These are phyloP conservation scores for Vanessa cardui DNA, from an alignment of 2,888 invertebrate species.

Conservation along the genomic window DNA sequence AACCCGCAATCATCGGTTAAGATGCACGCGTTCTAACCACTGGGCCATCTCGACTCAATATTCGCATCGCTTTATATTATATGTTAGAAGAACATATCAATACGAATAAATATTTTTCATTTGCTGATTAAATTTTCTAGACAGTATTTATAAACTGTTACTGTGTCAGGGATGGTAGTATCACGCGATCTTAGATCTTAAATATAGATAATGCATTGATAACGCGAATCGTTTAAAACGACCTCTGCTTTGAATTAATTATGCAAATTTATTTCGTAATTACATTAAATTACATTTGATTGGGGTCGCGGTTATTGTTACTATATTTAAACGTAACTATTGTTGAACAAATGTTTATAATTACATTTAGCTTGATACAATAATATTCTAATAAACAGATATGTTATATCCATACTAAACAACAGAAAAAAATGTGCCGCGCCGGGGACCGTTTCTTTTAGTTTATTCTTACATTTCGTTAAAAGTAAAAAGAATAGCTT, in stretches of 20 bases:
- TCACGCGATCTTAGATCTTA: slow-evolving; percentile 14
- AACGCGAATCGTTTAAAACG: slow-evolving; percentile 7
- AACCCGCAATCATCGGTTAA: too few species aligned
- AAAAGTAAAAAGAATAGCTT: too few species aligned
- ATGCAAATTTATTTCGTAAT: slow-evolving; percentile 23
- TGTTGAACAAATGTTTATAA: slow-evolving; percentile 1
- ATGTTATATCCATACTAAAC: too few species aligned
- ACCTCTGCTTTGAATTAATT: slow-evolving; percentile 18
- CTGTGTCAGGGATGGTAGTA: slow-evolving; percentile 21
- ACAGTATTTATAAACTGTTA: not conserved
- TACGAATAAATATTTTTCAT: too few species aligned
- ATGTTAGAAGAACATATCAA: too few species aligned
- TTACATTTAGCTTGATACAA: not conserved
- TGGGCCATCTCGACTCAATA: too few species aligned
- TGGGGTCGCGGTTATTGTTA: slow-evolving; percentile 8
- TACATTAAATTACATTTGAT: not conserved
- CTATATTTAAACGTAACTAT: not conserved
- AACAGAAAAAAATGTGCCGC: too few species aligned
- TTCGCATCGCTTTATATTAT: too few species aligned
- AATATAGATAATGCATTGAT: not conserved
- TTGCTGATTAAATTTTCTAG: not conserved
- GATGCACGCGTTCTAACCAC: too few species aligned
- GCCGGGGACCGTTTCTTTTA: too few species aligned
- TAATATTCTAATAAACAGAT: too few species aligned
- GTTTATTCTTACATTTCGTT: too few species aligned